Percentiles rank a stretch among this genome's conserved stretches.
phyloP scores from a whole-genome alignment of 2,797 vertebrate species.

The Acanthiza pusilla region DNA sequence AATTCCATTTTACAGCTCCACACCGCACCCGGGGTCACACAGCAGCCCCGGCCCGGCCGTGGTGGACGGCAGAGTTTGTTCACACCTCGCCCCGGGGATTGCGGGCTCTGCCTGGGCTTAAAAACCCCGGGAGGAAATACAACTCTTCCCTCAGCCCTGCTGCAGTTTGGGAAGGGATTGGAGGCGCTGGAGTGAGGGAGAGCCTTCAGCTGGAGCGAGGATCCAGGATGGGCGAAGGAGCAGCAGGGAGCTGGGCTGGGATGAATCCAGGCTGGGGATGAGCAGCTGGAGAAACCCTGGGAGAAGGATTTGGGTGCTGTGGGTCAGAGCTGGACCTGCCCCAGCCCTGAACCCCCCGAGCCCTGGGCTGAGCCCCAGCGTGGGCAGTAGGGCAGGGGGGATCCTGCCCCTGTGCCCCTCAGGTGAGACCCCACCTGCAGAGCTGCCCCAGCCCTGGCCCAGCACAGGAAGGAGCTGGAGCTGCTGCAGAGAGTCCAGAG shows the following conservation, averaged over 20 bases:
- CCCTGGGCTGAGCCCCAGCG: too few species aligned
- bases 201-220: neutral
- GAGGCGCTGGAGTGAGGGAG: neutral
- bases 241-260: accelerated
- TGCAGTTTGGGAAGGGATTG: neutral
- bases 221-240: too few species aligned
- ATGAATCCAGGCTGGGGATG: neutral
- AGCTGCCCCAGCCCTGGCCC: neutral
- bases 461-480: neutral
- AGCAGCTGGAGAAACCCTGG: neutral
- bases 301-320: neutral
- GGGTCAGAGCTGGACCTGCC: neutral
- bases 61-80: neutral
- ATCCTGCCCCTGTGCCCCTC: neutral
- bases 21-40: neutral
- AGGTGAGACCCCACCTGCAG: neutral
- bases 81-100: neutral
- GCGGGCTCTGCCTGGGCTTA: neutral
- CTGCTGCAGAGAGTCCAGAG: neutral
- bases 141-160: neutral
- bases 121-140: neutral
- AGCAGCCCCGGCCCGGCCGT: neutral
- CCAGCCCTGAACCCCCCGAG: accelerated
- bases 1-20: constrained; percentile 1
- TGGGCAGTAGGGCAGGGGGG: neutral